phyloP scores from a whole-genome alignment of 2,888 invertebrate genomes.

The Hylaea fasciaria region DNA sequence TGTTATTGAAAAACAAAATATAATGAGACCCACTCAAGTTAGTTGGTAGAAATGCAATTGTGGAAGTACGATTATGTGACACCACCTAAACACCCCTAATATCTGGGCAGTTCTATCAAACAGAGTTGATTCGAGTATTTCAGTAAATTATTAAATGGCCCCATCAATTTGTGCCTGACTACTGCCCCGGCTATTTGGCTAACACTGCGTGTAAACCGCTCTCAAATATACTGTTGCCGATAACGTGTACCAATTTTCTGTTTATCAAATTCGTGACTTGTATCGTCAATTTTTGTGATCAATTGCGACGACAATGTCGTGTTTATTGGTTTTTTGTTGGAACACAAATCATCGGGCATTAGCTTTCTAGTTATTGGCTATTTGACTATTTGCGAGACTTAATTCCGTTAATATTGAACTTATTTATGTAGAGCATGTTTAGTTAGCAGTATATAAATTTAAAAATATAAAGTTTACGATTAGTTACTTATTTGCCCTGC shows the following conservation, averaged over 20 bases:
- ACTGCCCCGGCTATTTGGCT: constrained; percentile 25
- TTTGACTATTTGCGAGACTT: constrained; percentile 4
- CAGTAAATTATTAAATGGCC: too few species aligned
- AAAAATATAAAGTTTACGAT: too few species aligned
- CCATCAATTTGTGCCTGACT: background rate
- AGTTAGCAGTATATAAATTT: too few species aligned
- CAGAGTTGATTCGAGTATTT: too few species aligned
- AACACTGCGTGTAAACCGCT: constrained; percentile 57
- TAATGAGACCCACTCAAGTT: too few species aligned
- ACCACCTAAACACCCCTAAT: too few species aligned
- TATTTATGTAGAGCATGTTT: background rate
- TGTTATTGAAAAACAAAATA: too few species aligned
- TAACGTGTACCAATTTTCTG: constrained; percentile 63
- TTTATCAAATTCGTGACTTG: constrained; percentile 76
- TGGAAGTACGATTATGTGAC: too few species aligned
- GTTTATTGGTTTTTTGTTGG: constrained; percentile 50
- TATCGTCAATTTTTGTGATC: constrained; percentile 54
- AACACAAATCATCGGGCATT: constrained; percentile 43
- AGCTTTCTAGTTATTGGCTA: constrained; percentile 17
- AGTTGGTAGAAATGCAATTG: too few species aligned
- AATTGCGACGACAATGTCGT: constrained; percentile 37
- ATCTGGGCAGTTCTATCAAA: too few species aligned
- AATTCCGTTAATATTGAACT: constrained; percentile 1
- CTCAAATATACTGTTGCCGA: constrained; percentile 60
- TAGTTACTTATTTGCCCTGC: too few species aligned